Evolutionary conservation across 2,888 invertebrate species (phyloP).

Genomic region (Chorisops tibialis): DNA sequence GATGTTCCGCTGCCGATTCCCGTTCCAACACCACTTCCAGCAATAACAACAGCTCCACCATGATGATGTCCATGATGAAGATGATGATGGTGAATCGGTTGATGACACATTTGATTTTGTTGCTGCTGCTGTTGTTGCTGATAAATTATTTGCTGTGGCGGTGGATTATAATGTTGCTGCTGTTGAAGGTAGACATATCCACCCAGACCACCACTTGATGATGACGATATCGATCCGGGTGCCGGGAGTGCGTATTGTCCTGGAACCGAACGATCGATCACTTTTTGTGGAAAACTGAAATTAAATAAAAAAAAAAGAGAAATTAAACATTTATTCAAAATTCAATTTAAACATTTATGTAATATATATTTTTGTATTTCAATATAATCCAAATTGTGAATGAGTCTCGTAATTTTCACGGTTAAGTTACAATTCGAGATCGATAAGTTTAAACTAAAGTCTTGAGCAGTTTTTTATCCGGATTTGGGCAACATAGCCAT

Average conservation of each 20-base stretch:
- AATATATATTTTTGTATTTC: too few species aligned
- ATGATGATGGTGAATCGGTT: slow-evolving; percentile 44
- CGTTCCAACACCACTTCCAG: slow-evolving; percentile 42
- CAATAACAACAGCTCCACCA: slow-evolving; percentile 50
- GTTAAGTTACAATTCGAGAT: too few species aligned
- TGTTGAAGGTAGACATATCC: slow-evolving; percentile 51
- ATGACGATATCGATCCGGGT: slow-evolving; percentile 41
- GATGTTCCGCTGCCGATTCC: slow-evolving; percentile 36
- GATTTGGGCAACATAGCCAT: too few species aligned
- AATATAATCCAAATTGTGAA: too few species aligned
- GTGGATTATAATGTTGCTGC: slow-evolving; percentile 43
- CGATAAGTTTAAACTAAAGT: too few species aligned
- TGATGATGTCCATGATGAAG: slow-evolving; percentile 47
- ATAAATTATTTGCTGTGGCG: slow-evolving; percentile 34
- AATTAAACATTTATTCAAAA: too few species aligned
- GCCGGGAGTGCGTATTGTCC: slow-evolving; percentile 45
- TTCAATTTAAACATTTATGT: too few species aligned
- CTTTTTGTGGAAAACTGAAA: slow-evolving; percentile 52
- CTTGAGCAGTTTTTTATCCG: too few species aligned
- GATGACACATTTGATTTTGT: slow-evolving; percentile 48
- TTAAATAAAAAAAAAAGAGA: too few species aligned
- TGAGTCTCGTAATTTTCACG: too few species aligned
- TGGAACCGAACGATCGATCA: slow-evolving; percentile 50
- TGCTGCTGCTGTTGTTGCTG: slow-evolving; percentile 30
- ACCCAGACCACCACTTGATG: slow-evolving; percentile 39